These are phyloP conservation scores for Brachyptera risi DNA, from an alignment of 2,888 invertebrate genomes.

Conservation along the genomic window DNA sequence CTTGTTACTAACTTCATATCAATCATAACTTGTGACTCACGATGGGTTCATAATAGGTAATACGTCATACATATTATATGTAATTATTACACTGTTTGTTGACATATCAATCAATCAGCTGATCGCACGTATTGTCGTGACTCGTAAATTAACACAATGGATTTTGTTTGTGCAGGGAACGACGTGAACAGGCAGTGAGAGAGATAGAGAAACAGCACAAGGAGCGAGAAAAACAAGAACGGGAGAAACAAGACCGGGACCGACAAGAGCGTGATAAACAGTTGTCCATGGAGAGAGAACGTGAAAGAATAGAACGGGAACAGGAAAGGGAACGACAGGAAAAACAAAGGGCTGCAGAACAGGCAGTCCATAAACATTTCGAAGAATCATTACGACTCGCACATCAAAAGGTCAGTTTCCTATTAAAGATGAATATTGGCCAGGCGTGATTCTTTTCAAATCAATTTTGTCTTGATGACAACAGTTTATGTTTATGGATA, in stretches of 20 bases:
- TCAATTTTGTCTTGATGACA: neutral
- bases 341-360: slow-evolving; percentile 52
- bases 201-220: slow-evolving; percentile 57
- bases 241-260: slow-evolving; percentile 52
- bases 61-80: no score
- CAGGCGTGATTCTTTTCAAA: neutral
- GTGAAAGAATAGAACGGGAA: slow-evolving; percentile 42
- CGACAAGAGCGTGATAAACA: slow-evolving; percentile 43
- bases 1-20: no score
- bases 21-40: no score
- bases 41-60: no score
- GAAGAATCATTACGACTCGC: slow-evolving; percentile 78
- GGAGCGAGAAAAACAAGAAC: slow-evolving; percentile 47
- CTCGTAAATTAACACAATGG: neutral
- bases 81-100: no score
- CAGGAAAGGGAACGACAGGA: slow-evolving; percentile 59
- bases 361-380: slow-evolving; percentile 82
- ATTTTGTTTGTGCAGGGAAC: slow-evolving; percentile 46
- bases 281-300: slow-evolving; percentile 38
- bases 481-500: no score
- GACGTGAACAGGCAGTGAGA: slow-evolving; percentile 65
- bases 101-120: no score
- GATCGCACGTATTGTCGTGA: no score
- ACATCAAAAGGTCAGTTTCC: slow-evolving; percentile 64
- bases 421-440: no score